These are phyloP conservation scores for Lasioglossum malachurum DNA, from an alignment of 2,888 invertebrate genomes.

Conservation along the genomic window DNA sequence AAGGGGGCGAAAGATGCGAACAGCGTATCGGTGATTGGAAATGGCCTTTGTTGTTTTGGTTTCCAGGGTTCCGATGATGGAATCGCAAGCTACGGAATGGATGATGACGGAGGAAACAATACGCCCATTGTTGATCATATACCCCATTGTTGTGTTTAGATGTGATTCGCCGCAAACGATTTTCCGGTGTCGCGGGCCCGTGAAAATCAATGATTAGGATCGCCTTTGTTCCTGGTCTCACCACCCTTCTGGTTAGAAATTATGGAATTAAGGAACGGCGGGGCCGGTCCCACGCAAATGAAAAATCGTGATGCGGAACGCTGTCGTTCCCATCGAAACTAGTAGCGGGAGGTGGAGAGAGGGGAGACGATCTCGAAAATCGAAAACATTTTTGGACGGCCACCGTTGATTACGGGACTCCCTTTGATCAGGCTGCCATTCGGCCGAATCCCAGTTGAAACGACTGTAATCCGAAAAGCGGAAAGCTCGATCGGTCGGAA, in stretches of 20 bases:
- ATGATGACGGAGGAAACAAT: constrained; percentile 64
- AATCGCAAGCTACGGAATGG: constrained; percentile 55
- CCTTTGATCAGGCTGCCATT: background rate
- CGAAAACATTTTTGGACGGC: constrained; percentile 17
- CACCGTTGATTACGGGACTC: constrained; percentile 10
- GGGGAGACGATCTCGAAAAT: background rate
- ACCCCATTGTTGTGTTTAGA: constrained; percentile 64
- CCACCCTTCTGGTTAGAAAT: constrained; percentile 19
- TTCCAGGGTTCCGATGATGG: constrained; percentile 61
- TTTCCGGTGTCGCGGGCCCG: constrained; percentile 50
- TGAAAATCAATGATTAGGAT: constrained; percentile 58
- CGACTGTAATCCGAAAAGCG: background rate
- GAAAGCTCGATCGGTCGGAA: background rate
- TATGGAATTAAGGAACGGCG: constrained; percentile 37
- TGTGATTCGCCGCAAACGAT: constrained; percentile 64
- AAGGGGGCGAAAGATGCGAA: constrained; percentile 34
- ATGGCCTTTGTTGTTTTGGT: constrained; percentile 62
- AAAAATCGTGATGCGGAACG: constrained; percentile 5
- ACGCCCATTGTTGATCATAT: constrained; percentile 59
- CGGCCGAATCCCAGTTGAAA: background rate
- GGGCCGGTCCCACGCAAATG: constrained; percentile 11
- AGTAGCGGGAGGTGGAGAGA: background rate
- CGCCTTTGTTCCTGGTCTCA: constrained; percentile 42
- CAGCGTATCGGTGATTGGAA: constrained; percentile 61
- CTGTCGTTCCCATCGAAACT: background rate